Evolutionary conservation across 37 sponge, comb jelly and placozoan species (phyloP).

Genomic region (Ianthella basta): DNA sequence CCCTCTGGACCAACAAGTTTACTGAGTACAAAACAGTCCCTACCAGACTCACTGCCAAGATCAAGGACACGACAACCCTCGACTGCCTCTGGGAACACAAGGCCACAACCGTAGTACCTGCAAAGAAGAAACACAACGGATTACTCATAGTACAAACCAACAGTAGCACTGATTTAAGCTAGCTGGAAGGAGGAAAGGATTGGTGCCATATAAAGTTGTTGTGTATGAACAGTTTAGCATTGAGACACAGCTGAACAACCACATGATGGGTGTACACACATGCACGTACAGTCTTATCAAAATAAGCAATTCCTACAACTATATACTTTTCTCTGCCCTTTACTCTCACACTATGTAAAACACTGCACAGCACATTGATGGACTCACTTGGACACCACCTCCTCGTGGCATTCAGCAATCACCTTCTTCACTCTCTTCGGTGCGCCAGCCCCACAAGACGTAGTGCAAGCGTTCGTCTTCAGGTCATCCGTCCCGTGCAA

Average conservation of each 20-base stretch:
- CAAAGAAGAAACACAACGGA: not conserved
- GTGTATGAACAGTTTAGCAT: too few relatives aligned
- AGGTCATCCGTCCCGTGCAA: slow-evolving; percentile 52
- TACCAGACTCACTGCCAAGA: slow-evolving; percentile 79
- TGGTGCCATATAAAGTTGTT: too few relatives aligned
- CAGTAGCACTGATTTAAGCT: too few relatives aligned
- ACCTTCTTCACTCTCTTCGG: slow-evolving; percentile 42
- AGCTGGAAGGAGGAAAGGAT: too few relatives aligned
- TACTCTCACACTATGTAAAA: too few relatives aligned
- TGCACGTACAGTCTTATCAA: too few relatives aligned
- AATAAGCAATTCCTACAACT: too few relatives aligned
- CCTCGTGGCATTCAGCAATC: slow-evolving; percentile 54
- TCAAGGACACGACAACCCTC: slow-evolving; percentile 72
- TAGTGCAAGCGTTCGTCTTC: slow-evolving; percentile 58
- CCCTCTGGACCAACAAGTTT: slow-evolving; percentile 77
- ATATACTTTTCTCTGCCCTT: too few relatives aligned
- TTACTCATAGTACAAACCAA: too few relatives aligned
- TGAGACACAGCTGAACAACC: too few relatives aligned
- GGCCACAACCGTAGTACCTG: slow-evolving; percentile 90
- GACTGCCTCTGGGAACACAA: slow-evolving; percentile 72
- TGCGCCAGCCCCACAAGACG: slow-evolving; percentile 23
- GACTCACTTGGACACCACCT: slow-evolving; percentile 63
- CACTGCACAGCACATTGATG: too few relatives aligned
- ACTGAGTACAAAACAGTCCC: slow-evolving; percentile 87
- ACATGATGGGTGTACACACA: too few relatives aligned